Base-by-base conservation (phyloP, 2,113 vertebrate species). In the Tenrec ecaudatus region DNA sequence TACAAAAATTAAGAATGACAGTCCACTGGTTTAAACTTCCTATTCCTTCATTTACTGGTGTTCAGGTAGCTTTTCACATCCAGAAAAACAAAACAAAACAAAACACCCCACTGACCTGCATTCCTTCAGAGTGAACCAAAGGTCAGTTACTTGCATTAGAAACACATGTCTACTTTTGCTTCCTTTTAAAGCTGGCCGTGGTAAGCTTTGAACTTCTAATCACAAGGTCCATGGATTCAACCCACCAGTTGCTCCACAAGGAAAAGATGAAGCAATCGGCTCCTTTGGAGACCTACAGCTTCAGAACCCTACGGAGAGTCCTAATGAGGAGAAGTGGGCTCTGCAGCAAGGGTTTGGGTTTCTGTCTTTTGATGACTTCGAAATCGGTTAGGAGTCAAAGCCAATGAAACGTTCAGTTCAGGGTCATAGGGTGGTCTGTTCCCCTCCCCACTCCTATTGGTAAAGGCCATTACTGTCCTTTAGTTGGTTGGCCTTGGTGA, bases 151-250 rank as follows among this genome's bases (percentile, higher is more conserved):
- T 91, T 53, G 15, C 11, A 40, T 40, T 88, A 83, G 88, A 93
- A 93, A 96, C 12, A 89, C 87, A 95, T 90, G 95, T 97, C 86
- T 96, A 19, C 88, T 96, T 97, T 95, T 96, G 96, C 86, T 94
- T 84, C 40, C 31, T 92, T 60, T 94, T 91, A 95, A 89, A 91
- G 75, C 86, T 96, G 71, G 93, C 84, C 88, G 9, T 53, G 47
- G 47, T 53, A 53, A 53, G 11, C 47, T 53, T 53, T 53, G 47
- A 53, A 53, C 47, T 53, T 2, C 47, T 53, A 53, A 53, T 10
- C 47, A 53, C 47, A 53, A 53, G 47, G 47, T 53, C 47, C 47
- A 53, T 14, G 47, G 5, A 53, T 53, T 7, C 47, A 53, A 53
- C 9, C 47, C 47, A 53, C 47, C 47, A 53, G 12, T 53, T 53